Evolutionary conservation across 2,888 invertebrate genomes (phyloP), one percentile per base, ranked within the genome.

Genomic region (Conistra vaccinii): DNA sequence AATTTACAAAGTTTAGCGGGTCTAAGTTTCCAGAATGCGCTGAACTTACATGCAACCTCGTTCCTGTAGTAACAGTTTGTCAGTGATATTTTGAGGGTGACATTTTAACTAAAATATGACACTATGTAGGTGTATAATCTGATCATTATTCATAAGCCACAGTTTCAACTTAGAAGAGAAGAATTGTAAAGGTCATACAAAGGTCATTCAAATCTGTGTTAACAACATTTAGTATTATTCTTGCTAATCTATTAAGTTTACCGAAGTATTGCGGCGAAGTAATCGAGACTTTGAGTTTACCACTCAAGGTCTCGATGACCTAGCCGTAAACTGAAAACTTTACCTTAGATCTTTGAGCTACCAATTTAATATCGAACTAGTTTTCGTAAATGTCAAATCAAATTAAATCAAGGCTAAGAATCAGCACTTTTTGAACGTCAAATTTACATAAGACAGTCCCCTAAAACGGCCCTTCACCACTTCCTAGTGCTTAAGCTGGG

Each of bases 131-230:
- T n/a, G 48, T 39, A n/a, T 35, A 39, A n/a, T 35, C 7, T 45
- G 42, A 39, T 65, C n/a, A 58, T 35, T 58, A 63, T 77, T 81
- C 81, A 60, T 81, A n/a, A 45, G 58, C 12, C 20, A 53, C n/a
- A 45, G 9, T 3, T 74, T 29, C 6, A 63, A 45, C 42, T 63
- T 58, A 35, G 5, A 53, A 45, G 29, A 53, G 2, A 48, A 53
- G 45, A 48, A 26, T 65, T 81, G 1, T 17, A 75, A 81, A 81
- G 63, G 63, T 76, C 45, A 76, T 1, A n/a, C 14, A 78, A 81
- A 81, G 63, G 51, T 63, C 42, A 51, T 12, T 35, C 3, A 42
- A 75, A 48, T 60, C 45, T 45, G 14, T 65, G 35, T 39, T 53
- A 35, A 53, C 53, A n/a, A n/a, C 26, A 65, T 29, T 53, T 39